Conservation (phyloP, 2,888 invertebrate species). For the Thyatira batis region DNA sequence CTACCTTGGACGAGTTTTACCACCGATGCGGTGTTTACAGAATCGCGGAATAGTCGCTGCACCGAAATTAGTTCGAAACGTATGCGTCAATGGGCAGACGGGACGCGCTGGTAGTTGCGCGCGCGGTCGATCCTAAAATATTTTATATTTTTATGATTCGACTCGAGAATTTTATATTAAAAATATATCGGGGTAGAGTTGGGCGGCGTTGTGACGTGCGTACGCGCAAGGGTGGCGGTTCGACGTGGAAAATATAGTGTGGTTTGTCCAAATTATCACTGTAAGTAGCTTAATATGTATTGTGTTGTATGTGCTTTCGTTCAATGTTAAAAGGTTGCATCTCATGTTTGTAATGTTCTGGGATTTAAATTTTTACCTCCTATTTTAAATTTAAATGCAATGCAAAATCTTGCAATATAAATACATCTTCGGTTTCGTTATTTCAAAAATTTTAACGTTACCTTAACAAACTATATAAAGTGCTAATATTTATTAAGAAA, state of each 20-base stretch:
- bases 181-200: conserved; percentile 62
- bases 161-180: conserved; percentile 70
- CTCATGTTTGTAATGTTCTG: not conserved
- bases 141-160: conserved; percentile 78
- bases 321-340: not conserved
- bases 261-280: conserved; percentile 15
- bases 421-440: too few relatives aligned
- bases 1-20: conserved; percentile 55
- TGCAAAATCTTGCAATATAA: too few relatives aligned
- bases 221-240: conserved; percentile 44
- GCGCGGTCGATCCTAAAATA: conserved; percentile 67
- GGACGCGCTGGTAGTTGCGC: conserved; percentile 54
- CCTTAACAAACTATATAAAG: not conserved
- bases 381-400: not conserved
- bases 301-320: not conserved
- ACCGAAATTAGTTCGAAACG: conserved; percentile 80
- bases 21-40: conserved; percentile 75
- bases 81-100: conserved; percentile 79
- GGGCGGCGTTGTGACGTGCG: conserved; percentile 60
- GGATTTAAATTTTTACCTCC: not conserved
- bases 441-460: too few relatives aligned
- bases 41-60: conserved; percentile 79
- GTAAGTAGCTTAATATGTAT: conserved; percentile 17
- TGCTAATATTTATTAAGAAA: conserved; percentile 13
- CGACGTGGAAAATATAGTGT: conserved; percentile 27